Percentiles rank a stretch among this genome's conserved stretches.
These are phyloP conservation scores for Proterorhinus semilunaris DNA, from an alignment of 2,113 vertebrate genomes.

Conservation along the genomic window DNA sequence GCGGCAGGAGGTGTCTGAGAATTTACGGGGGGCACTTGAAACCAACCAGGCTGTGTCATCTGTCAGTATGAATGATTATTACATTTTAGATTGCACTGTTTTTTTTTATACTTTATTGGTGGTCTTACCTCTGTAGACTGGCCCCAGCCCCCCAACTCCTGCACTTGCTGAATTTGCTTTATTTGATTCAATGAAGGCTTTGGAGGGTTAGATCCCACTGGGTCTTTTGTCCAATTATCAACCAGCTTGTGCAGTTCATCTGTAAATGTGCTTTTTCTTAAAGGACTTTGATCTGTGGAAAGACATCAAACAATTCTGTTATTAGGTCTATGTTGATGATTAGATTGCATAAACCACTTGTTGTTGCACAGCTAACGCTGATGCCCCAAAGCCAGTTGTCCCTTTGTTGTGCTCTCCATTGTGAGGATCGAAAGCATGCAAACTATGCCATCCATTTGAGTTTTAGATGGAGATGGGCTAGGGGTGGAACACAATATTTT, in stretches of 20 bases:
- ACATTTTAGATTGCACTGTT: neutral
- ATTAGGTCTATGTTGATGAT: neutral
- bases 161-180: conserved; percentile 87
- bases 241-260: conserved; percentile 91
- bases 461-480: neutral
- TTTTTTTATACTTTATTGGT: neutral
- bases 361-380: neutral
- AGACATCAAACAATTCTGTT: neutral
- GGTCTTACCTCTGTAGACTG: conserved; percentile 78
- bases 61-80: neutral
- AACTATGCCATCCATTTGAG: neutral
- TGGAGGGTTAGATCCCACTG: conserved; percentile 69
- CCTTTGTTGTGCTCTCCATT: neutral
- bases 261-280: conserved; percentile 88
- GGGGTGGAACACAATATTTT: neutral
- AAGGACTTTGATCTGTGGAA: conserved; percentile 69
- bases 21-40: conserved; percentile 62
- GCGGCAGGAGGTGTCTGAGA: conserved; percentile 51
- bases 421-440: neutral
- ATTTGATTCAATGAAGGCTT: conserved; percentile 92
- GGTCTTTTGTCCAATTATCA: conserved; percentile 90
- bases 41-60: conserved; percentile 69
- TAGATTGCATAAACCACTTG: neutral
- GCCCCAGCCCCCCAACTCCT: conserved; percentile 83
- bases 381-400: neutral